Conservation (phyloP, 2,113 vertebrate species). For the Micronycteris hirsuta region DNA sequence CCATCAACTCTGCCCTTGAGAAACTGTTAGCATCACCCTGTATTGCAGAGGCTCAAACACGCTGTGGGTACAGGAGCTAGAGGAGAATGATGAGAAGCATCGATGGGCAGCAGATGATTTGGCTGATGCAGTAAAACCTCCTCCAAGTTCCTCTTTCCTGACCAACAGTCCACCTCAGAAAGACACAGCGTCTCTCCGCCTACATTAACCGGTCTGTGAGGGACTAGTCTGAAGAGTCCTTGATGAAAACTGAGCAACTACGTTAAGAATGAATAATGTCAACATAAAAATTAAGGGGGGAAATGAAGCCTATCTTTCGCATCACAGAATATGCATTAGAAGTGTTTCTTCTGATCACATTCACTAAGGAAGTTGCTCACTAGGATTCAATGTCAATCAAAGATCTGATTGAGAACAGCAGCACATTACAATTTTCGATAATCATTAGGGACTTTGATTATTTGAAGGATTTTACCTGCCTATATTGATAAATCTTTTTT, state of each 20-base stretch:
- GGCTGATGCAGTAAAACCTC: not conserved
- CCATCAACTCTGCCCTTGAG: not conserved
- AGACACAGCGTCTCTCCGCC: accelerated
- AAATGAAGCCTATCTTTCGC: not conserved
- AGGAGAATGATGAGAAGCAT: not conserved
- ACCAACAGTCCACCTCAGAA: not conserved
- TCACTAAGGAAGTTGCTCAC: not conserved
- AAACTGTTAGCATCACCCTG: not conserved
- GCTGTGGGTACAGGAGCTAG: not conserved
- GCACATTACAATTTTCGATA: not conserved
- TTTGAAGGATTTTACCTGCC: not conserved
- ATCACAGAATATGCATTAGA: not conserved
- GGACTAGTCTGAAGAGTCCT: not conserved
- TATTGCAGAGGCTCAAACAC: not conserved
- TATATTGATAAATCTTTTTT: not conserved
- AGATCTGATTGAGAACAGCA: not conserved
- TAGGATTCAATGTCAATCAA: not conserved
- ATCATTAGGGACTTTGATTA: not conserved
- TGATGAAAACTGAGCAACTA: not conserved
- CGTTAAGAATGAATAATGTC: not conserved
- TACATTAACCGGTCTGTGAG: not conserved
- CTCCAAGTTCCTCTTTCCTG: not conserved
- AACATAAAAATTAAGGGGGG: not conserved
- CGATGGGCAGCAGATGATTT: not conserved
- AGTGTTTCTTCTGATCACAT: not conserved